A percentile compares a stretch with the other conserved stretches of the same genome.
These are phyloP conservation scores for Rhinogobio ventralis DNA, from an alignment of 2,797 vertebrate genomes.

Conservation along the genomic window DNA sequence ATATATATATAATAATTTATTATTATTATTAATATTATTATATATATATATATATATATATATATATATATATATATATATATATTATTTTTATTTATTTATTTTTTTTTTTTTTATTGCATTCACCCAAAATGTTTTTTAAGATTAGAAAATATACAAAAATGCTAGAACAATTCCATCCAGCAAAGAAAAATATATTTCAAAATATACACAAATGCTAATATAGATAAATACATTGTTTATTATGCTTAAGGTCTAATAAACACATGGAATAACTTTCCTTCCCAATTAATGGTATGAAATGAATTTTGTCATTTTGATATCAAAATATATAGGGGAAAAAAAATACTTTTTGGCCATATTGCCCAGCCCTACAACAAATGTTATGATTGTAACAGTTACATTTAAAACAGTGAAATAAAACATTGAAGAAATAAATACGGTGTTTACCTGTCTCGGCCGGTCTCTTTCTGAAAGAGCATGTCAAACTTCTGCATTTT, in stretches of 20 bases:
- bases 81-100: too few species aligned
- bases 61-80: too few species aligned
- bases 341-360: not conserved
- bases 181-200: too few species aligned
- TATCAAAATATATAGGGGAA: not conserved
- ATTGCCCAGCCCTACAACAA: not conserved
- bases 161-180: too few species aligned
- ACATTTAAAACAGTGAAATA: not conserved
- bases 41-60: too few species aligned
- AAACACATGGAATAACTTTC: not conserved
- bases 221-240: not conserved
- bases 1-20: too few species aligned
- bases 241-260: not conserved
- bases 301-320: not conserved
- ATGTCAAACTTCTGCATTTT: conserved; percentile 93
- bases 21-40: too few species aligned
- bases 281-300: not conserved
- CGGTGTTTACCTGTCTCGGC: conserved; percentile 86
- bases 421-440: not conserved
- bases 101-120: too few species aligned
- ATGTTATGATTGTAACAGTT: not conserved
- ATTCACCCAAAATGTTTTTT: too few species aligned
- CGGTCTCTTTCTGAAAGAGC: conserved; percentile 92
- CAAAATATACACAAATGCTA: too few species aligned
- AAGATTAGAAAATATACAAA: too few species aligned